Evolutionary conservation across 2,113 vertebrate genomes (phyloP), one percentile per base, ranked within the genome.

Genomic region (Holacanthus passer): DNA sequence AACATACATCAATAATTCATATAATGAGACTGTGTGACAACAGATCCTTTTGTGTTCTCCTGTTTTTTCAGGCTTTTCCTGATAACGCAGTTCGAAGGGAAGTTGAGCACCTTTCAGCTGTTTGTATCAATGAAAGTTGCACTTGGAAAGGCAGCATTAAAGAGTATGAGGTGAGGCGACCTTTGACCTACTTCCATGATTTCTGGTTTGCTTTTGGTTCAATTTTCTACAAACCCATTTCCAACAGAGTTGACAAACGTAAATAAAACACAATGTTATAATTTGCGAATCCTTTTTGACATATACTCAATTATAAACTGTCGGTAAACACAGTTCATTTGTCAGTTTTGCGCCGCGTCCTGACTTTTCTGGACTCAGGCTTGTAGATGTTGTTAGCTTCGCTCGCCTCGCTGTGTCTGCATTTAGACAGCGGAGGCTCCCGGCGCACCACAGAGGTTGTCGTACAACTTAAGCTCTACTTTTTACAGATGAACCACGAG

Each of bases 61-160:
- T 48, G 29, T 17, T 75, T 29, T 63, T 68, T 83, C 32, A 99
- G 98, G 97, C 97, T 27, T 99, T 99, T 91, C 97, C 97, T 6
- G 98, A 99, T 91, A 99, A 99, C 0, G 98, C 98, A 0, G 98
- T 98, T 0, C 96, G 98, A 7, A 96, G 98, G 81, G 98, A 99
- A 88, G 97, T 99, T 41, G 98, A 99, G 78, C 96, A 96, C 43
- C 94, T 99, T 39, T 96, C 97, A 0, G 97, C 98, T 0, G 71
- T 96, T 83, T 99, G 98, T 47, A 92, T 95, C 50, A 97, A 96
- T 16, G 95, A 96, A 0, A 97, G 88, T 24, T 99, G 98, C 83
- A 88, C 87, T 2, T 99, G 98, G 98, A 97, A 94, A 88, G 98
- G 98, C 39, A 97, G 95, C 1, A 94, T 99, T 45, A 99, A 97